A percentile compares a stretch with the other conserved stretches of the same genome.
Evolutionary conservation across 2,797 vertebrate genomes (phyloP).

Genomic region (Anguilla anguilla): DNA sequence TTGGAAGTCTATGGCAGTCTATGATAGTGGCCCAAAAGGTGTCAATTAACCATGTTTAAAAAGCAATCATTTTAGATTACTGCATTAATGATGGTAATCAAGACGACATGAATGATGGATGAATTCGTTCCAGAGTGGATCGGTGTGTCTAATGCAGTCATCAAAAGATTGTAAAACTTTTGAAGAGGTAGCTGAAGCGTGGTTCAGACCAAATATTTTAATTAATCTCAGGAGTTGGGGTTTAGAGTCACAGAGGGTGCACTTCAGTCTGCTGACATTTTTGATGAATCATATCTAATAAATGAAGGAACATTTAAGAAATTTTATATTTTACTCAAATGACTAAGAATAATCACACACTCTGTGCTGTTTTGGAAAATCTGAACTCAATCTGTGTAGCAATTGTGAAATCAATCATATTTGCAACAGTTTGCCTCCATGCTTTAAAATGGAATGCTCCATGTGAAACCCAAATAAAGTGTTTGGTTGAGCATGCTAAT

Average conservation of each 20-base stretch:
- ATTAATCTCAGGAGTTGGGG: background rate
- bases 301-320: background rate
- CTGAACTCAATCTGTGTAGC: background rate
- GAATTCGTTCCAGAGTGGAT: background rate
- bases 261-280: background rate
- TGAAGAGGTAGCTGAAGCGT: background rate
- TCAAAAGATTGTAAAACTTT: conserved; percentile 4
- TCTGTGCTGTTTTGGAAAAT: background rate
- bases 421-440: background rate
- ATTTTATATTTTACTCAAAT: background rate
- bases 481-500: background rate
- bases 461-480: background rate
- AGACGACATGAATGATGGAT: conserved; percentile 8
- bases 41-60: conserved; percentile 17
- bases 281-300: too few species aligned
- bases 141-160: conserved; percentile 2
- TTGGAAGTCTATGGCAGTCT: background rate
- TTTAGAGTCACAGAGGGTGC: background rate
- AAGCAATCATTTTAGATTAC: conserved; percentile 16
- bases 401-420: background rate
- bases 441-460: background rate
- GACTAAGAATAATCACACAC: background rate
- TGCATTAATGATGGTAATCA: conserved; percentile 15
- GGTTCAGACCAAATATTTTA: conserved; percentile 5
- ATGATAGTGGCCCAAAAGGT: background rate